phyloP scores from a whole-genome alignment of 2,888 invertebrate genomes.

The Strigamia crassipes region DNA sequence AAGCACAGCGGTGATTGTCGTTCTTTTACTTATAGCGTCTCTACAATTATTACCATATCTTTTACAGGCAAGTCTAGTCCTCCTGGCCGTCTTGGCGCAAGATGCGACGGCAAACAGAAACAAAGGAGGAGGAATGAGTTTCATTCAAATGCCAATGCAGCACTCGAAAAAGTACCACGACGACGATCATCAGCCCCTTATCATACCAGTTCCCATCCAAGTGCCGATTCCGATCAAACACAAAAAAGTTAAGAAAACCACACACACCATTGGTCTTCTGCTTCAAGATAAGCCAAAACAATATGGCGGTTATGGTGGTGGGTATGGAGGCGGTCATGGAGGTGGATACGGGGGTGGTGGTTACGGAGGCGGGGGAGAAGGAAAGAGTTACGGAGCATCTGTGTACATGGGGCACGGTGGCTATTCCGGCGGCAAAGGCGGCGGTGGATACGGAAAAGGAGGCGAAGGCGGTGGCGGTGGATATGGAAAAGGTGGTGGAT shows the following conservation, averaged over 20 bases:
- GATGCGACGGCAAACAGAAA: constrained; percentile 15
- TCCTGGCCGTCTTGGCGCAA: background rate
- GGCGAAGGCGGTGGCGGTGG: background rate
- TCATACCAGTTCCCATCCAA: constrained; percentile 41
- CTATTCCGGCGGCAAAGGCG: constrained; percentile 25
- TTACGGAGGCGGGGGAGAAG: background rate
- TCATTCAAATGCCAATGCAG: background rate
- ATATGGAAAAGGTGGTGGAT: background rate
- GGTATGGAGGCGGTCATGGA: background rate
- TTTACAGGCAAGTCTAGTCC: background rate
- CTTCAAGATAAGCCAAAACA: background rate
- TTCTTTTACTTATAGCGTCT: background rate
- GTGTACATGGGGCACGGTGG: background rate
- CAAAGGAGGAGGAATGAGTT: background rate
- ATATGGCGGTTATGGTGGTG: background rate
- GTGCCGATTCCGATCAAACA: constrained; percentile 33
- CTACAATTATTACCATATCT: background rate
- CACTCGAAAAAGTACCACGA: constrained; percentile 3
- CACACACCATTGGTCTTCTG: constrained; percentile 36
- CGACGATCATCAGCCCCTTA: constrained; percentile 22
- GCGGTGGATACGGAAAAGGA: background rate
- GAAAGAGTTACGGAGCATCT: background rate
- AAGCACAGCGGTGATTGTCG: background rate
- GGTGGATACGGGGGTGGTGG: constrained; percentile 8
- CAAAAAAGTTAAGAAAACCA: constrained; percentile 29